A percentile compares a stretch with the other conserved stretches of the same genome.
phyloP scores from a whole-genome alignment of 2,797 vertebrate genomes.

The Characodon lateralis region DNA sequence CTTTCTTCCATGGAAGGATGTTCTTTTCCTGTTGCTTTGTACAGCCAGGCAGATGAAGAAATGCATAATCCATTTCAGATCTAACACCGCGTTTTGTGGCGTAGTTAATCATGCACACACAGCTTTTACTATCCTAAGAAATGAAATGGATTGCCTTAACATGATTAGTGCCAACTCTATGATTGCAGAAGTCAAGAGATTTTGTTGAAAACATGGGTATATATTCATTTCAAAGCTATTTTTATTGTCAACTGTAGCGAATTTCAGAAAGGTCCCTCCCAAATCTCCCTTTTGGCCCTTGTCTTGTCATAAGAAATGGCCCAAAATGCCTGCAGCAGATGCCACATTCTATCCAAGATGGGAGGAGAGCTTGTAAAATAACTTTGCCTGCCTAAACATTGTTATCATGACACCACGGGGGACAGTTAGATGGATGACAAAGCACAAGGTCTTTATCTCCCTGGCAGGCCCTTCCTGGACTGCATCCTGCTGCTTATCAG shows the following conservation, averaged over 20 bases:
- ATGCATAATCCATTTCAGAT: slow-evolving; percentile 9
- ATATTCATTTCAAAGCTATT: slow-evolving; percentile 37
- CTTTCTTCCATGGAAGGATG: slow-evolving; percentile 48
- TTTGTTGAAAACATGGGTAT: slow-evolving; percentile 11
- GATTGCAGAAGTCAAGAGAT: neutral
- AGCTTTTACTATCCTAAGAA: slow-evolving; percentile 23
- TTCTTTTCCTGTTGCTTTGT: slow-evolving; percentile 28
- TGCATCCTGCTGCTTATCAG: slow-evolving; percentile 71
- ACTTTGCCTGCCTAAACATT: slow-evolving; percentile 64
- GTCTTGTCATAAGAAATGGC: slow-evolving; percentile 55
- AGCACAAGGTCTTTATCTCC: slow-evolving; percentile 75
- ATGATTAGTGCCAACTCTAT: neutral
- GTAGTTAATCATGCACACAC: neutral
- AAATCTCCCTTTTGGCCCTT: slow-evolving; percentile 26
- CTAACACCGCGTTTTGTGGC: neutral
- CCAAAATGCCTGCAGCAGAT: slow-evolving; percentile 38
- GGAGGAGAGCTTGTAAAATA: slow-evolving; percentile 56
- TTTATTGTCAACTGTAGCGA: slow-evolving; percentile 17
- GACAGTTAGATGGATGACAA: slow-evolving; percentile 72
- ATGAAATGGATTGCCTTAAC: slow-evolving; percentile 14
- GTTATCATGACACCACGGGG: slow-evolving; percentile 75
- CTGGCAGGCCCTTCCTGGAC: slow-evolving; percentile 63
- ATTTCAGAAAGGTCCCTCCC: slow-evolving; percentile 22
- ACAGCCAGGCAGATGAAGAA: slow-evolving; percentile 23
- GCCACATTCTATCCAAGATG: slow-evolving; percentile 33